Conservation (phyloP, 2,797 vertebrate species). For the Pagetopsis macropterus region DNA sequence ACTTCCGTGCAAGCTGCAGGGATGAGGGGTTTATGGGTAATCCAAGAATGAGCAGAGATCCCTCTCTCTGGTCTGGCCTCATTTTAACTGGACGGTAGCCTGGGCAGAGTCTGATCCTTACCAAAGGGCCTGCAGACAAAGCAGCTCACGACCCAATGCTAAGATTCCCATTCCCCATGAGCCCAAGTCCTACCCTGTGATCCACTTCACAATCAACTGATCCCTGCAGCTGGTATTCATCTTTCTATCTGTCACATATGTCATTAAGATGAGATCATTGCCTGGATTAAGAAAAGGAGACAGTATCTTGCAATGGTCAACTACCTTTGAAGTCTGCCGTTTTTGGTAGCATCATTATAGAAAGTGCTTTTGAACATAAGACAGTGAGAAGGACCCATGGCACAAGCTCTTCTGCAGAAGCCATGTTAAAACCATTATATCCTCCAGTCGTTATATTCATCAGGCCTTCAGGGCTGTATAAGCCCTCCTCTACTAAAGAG, state of each 20-base stretch:
- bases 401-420: slow-evolving; percentile 63
- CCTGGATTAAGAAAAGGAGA: slow-evolving; percentile 49
- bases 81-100: slow-evolving; percentile 70
- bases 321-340: slow-evolving; percentile 60
- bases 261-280: slow-evolving; percentile 66
- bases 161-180: slow-evolving; percentile 54
- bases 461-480: slow-evolving; percentile 69
- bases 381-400: slow-evolving; percentile 61
- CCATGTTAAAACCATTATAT: slow-evolving; percentile 82
- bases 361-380: slow-evolving; percentile 73
- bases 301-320: slow-evolving; percentile 53
- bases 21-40: slow-evolving; percentile 80
- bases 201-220: slow-evolving; percentile 30
- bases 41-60: slow-evolving; percentile 67
- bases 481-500: slow-evolving; percentile 54
- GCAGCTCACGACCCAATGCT: slow-evolving; percentile 46
- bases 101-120: slow-evolving; percentile 52
- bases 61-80: slow-evolving; percentile 61
- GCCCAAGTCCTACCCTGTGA: slow-evolving; percentile 18
- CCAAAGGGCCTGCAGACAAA: slow-evolving; percentile 50
- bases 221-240: slow-evolving; percentile 53
- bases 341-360: slow-evolving; percentile 65
- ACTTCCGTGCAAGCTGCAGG: slow-evolving; percentile 78
- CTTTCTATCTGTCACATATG: slow-evolving; percentile 54
- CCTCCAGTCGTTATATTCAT: slow-evolving; percentile 78